Evolutionary conservation across 1,140 invertebrate species (phyloP), one percentile per base, ranked within the genome.

Genomic region (Sipha flava): DNA sequence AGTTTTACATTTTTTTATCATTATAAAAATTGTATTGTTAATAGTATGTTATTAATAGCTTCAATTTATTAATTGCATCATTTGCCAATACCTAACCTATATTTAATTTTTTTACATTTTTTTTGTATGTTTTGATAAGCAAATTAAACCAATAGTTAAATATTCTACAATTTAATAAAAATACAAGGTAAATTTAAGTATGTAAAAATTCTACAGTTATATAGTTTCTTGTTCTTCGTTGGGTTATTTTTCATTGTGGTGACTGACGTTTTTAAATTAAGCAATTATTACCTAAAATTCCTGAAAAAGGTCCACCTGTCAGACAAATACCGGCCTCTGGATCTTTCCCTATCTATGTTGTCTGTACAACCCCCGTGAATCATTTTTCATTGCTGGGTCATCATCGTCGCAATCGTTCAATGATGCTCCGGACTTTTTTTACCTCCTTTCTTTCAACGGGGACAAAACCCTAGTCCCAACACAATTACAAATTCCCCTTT

Each of bases 191-290:
- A n/a, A n/a, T n/a, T n/a, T n/a, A n/a, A n/a, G n/a, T n/a, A n/a
- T n/a, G n/a, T n/a, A 43, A 21, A 23, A 45, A 45, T 26, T 45
- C 40, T 45, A 68, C 64, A 45, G 23, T 68, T n/a, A 6, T 26
- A 34, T 26, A 6, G 21, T 26, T 34, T 77, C n/a, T 59, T 77
- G 73, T 77, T 40, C 29, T 52, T 54, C 34, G 54, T 59, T 21
- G 34, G 29, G 73, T 77, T 77, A 77, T 77, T 77, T 77, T 77
- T 77, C 73, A 77, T 77, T 34, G n/a, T 26, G 73, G 49, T 77
- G 73, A 77, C 73, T 77, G 73, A 77, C 73, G 21, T 59, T 77
- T 77, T 77, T 77, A 77, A 77, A 77, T 77, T 77, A 77, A 77
- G 73, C 73, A 77, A 77, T 77, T 77, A 77, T 77, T 77, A 77